Evolutionary conservation across 2,888 invertebrate species (phyloP).

Genomic region (Drosophila anomalipes): DNA sequence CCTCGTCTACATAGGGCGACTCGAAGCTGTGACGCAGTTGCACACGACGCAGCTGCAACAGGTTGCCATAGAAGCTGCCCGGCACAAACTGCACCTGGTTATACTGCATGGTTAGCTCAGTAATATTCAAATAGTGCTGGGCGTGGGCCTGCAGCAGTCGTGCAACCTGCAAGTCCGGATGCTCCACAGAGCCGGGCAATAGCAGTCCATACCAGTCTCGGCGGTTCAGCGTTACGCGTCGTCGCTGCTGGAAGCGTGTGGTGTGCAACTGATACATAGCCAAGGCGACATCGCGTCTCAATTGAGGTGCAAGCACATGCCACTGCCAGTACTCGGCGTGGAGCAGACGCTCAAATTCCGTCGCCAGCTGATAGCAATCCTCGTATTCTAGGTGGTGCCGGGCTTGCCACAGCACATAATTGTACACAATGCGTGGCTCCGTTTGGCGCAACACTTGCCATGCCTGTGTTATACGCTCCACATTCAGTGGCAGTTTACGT

Average conservation of each 20-base stretch:
- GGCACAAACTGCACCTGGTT: slow-evolving; percentile 28
- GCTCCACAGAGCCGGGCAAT: slow-evolving; percentile 62
- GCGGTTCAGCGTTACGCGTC: slow-evolving; percentile 60
- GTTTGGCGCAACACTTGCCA: slow-evolving; percentile 66
- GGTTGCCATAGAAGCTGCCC: slow-evolving; percentile 65
- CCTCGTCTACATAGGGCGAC: slow-evolving; percentile 71
- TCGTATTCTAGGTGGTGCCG: slow-evolving; percentile 58
- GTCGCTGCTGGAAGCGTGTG: slow-evolving; percentile 79
- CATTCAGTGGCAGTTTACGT: slow-evolving; percentile 71
- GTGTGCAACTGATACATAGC: slow-evolving; percentile 81
- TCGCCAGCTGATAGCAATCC: slow-evolving; percentile 72
- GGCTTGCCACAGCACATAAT: slow-evolving; percentile 82
- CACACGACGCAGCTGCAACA: slow-evolving; percentile 66
- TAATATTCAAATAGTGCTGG: slow-evolving; percentile 66
- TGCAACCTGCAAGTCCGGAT: slow-evolving; percentile 79
- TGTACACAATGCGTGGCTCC: slow-evolving; percentile 77
- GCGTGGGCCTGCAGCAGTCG: slow-evolving; percentile 75
- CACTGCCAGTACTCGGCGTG: slow-evolving; percentile 83
- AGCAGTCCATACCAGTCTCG: slow-evolving; percentile 78
- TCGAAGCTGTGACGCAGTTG: slow-evolving; percentile 65
- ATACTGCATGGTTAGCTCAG: slow-evolving; percentile 55
- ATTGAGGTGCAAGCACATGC: slow-evolving; percentile 64
- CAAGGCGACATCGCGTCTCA: slow-evolving; percentile 78
- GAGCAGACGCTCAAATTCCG: slow-evolving; percentile 79
- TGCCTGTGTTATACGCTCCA: slow-evolving; percentile 55